Base-by-base conservation (phyloP, 2,797 vertebrate genomes). In the Sternarchorhynchus goeldii region DNA sequence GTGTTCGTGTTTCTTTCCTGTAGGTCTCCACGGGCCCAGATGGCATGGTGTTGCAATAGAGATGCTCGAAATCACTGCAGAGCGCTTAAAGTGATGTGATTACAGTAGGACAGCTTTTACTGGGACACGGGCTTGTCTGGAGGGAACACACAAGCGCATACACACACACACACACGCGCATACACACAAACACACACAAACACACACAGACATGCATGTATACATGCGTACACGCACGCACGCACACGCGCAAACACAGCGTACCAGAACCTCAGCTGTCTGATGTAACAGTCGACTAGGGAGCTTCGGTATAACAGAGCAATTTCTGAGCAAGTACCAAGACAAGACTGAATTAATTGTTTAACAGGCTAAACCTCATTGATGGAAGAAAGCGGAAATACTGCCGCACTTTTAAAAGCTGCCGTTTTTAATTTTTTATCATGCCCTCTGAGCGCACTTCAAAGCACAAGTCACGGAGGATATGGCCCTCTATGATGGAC, bases 371-470 rank as follows among this genome's bases (percentile, higher is more conserved):
- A 17, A 60, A 60, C 59, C 25, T 39, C 36, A 60, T 71, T 72
- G 20, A 72, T 66, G 64, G 58, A 58, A 65, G 79, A 59, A 76
- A 72, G 75, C 77, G 76, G 56, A 81, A 78, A 78, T 75, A 53
- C 78, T 12, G 62, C 41, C 32, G 62, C 41, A 59, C 41, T 66
- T 65, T 78, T 72, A 75, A 62, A 66, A 55, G 45, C 34, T 7
- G 53, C 34, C 45, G 71, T 41, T 67, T 78, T 21, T 18, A 75
- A 70, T 55, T 72, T 82, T 82, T 70, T 39, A 75, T 66, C 66
- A 78, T 17, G 6, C 59, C 63, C 55, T 68, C 31, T 20, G 45
- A 75, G 63, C 70, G 72, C 72, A 63, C 72, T 58, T n/a, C 68
- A 75, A 63, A 69, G 45, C 41, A 34, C 18, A 45, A 66, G 72